A percentile compares a stretch with the other conserved stretches of the same genome.
Conservation (phyloP, 2,113 vertebrate species). For the Archocentrus centrarchus region DNA sequence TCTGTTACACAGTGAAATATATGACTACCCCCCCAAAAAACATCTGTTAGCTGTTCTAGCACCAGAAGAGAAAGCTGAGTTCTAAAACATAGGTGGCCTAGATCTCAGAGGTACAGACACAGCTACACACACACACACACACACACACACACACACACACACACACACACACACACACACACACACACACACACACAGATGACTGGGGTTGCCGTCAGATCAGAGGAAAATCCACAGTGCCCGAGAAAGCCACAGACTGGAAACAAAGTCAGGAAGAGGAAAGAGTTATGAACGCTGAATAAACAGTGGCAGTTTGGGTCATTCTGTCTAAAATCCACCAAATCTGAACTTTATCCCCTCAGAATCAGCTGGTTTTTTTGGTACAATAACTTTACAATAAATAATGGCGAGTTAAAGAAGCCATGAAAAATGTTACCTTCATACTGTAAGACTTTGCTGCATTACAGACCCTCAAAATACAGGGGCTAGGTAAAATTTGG, state of each 20-base stretch:
- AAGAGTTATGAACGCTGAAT: background rate
- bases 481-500: too few relatives aligned
- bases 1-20: background rate
- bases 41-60: background rate
- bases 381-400: background rate
- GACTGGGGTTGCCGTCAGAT: background rate
- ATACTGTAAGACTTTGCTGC: background rate
- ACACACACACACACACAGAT: background rate
- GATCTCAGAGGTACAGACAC: conserved; percentile 6
- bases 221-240: conserved; percentile 1
- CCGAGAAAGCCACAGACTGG: conserved; percentile 3
- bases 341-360: background rate
- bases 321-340: too few relatives aligned
- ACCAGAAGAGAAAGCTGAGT: background rate
- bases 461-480: background rate
- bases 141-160: background rate
- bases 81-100: conserved; percentile 7
- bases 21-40: background rate
- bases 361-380: background rate
- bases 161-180: background rate
- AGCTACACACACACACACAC: background rate
- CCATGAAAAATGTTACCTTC: background rate
- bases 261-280: conserved; percentile 48
- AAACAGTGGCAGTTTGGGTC: background rate
- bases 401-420: background rate